Percentiles rank a stretch among this genome's conserved stretches.
These are phyloP conservation scores for Triplophysa tibetana DNA, from an alignment of 2,113 vertebrate genomes.

Conservation along the genomic window DNA sequence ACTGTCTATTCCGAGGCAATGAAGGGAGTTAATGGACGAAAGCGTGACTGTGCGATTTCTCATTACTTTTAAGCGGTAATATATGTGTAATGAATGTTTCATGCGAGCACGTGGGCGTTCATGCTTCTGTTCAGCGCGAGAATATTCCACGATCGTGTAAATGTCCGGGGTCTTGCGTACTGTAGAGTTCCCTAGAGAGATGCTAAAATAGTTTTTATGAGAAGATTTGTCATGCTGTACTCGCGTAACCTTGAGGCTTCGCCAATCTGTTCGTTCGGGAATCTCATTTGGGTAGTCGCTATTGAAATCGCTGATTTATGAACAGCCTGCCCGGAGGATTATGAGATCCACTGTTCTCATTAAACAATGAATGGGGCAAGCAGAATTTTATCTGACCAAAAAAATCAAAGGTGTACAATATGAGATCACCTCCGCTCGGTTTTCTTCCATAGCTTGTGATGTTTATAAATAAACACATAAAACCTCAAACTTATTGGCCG, in stretches of 20 bases:
- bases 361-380: not conserved
- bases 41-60: not conserved
- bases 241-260: constrained; percentile 33
- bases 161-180: constrained; percentile 15
- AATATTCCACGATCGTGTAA: constrained; percentile 1
- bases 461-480: not conserved
- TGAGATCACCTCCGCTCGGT: not conserved
- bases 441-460: not conserved
- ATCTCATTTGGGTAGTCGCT: constrained; percentile 30
- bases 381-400: not conserved
- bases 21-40: not conserved
- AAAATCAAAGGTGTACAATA: not conserved
- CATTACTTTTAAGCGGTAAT: constrained; percentile 16
- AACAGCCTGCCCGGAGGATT: constrained; percentile 12
- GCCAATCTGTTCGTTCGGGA: constrained; percentile 19
- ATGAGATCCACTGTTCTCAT: constrained; percentile 3
- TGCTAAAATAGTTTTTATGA: constrained; percentile 38
- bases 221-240: constrained; percentile 24
- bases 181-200: constrained; percentile 5
- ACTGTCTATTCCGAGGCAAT: not conserved
- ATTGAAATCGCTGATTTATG: constrained; percentile 36
- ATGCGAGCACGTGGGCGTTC: not conserved
- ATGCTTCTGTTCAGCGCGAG: not conserved
- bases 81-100: constrained; percentile 16
- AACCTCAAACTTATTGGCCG: not conserved